phyloP scores from a whole-genome alignment of 2,888 invertebrate species.

The Tipula helvola region DNA sequence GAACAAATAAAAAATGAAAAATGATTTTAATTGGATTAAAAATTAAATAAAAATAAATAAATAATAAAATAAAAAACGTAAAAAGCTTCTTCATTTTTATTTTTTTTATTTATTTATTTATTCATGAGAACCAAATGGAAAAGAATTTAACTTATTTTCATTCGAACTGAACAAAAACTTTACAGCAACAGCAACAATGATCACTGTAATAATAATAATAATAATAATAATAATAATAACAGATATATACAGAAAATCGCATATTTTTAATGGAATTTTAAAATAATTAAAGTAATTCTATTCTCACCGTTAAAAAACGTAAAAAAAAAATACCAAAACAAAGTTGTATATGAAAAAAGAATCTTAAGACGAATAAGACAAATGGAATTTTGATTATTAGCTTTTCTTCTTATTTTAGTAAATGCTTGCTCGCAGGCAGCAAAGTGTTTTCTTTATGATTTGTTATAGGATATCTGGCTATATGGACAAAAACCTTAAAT shows the following conservation, averaged over 20 bases:
- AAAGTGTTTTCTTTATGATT: background rate
- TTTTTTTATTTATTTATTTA: background rate
- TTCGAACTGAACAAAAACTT: background rate
- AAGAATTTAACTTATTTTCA: background rate
- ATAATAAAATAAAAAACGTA: background rate
- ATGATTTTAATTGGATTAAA: conserved; percentile 4
- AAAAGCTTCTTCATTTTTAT: background rate
- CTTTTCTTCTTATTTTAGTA: background rate
- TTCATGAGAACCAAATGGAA: background rate
- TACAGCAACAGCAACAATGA: background rate
- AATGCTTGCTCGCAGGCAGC: background rate
- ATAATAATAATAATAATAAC: background rate
- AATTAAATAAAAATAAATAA: background rate
- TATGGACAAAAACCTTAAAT: background rate
- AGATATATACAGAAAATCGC: background rate
- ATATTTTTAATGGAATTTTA: conserved; percentile 4
- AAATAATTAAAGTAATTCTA: conserved; percentile 4
- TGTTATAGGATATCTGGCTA: background rate
- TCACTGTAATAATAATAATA: background rate
- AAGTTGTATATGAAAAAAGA: background rate
- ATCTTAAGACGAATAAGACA: background rate
- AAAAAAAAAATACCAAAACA: background rate
- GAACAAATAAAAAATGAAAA: background rate
- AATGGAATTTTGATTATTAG: conserved; percentile 4
- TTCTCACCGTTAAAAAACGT: conserved; percentile 4